These are phyloP conservation scores for Cosmia trapezina DNA, from an alignment of 2,888 invertebrate species.

Conservation along the genomic window DNA sequence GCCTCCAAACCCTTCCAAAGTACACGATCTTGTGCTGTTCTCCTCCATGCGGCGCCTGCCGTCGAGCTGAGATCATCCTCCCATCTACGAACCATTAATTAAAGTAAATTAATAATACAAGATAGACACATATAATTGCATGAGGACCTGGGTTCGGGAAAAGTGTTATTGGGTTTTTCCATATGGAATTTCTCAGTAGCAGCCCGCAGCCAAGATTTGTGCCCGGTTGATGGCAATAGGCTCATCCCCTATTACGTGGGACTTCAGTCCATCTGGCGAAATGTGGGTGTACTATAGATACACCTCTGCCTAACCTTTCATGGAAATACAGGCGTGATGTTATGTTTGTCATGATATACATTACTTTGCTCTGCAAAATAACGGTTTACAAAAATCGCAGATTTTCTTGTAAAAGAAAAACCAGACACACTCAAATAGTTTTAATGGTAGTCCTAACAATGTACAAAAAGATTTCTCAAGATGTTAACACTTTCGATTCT, in stretches of 20 bases:
- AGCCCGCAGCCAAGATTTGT: background rate
- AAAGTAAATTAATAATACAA: no score
- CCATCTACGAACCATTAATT: no score
- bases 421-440: constrained; percentile 55
- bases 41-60: no score
- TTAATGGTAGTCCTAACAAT: constrained; percentile 61
- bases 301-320: background rate
- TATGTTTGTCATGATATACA: background rate
- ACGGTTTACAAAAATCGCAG: background rate
- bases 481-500: constrained; percentile 77
- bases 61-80: no score
- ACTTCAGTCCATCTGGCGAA: background rate
- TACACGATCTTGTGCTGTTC: no score
- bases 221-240: background rate
- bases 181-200: background rate
- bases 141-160: background rate
- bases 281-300: background rate
- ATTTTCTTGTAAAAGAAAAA: constrained; percentile 20
- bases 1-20: no score
- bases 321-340: background rate
- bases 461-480: constrained; percentile 68
- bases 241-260: no score
- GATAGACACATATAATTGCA: background rate
- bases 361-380: no score
- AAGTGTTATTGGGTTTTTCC: background rate